Evolutionary conservation across 2,888 invertebrate species (phyloP), one percentile per base, ranked within the genome.

Genomic region (Monopis laevigella): DNA sequence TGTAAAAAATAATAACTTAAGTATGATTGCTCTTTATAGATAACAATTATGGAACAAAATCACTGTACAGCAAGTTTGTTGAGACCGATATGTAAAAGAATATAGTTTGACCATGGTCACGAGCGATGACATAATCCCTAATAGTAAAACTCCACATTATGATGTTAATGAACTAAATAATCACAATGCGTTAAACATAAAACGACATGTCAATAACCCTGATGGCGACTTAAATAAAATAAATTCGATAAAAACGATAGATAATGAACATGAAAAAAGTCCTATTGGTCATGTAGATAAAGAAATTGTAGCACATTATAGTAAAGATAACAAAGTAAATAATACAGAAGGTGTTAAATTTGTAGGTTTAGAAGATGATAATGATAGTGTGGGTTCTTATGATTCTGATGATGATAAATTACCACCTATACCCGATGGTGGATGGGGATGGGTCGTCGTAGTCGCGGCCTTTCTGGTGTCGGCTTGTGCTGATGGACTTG

Each of bases 401-500:
- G 67, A 68, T 7, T 51, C 53, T 2, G 60, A 56, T 8, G 64
- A 60, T 10, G 54, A 64, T 29, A 52, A 78, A 67, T 67, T 84
- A 34, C 84, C 86, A 0, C 82, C 84, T 5, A 85, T 88, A 18
- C 92, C 92, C 0, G 92, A 93, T 51, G 92, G 92, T 0, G 93
- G 92, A 0, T 93, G 90, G 88, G 93, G 93, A 0, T 95, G 94
- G 94, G 85, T 93, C 19, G 90, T 97, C 0, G 96, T 97, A 0
- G 71, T 88, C 8, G 86, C 94, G 3, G 91, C 94, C 0, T 86
- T 97, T 49, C 62, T 93, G 16, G 87, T 93, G n/a, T 92, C 93
- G 27, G 86, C 93, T 50, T 89, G 97, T 42, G 93, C 94, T 26
- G 97, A 97, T 62, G 97, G 97, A 0, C 84, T 96, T 30, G 92